Evolutionary conservation across 1,140 invertebrate species (phyloP).

Genomic region (Scylla paramamosain): DNA sequence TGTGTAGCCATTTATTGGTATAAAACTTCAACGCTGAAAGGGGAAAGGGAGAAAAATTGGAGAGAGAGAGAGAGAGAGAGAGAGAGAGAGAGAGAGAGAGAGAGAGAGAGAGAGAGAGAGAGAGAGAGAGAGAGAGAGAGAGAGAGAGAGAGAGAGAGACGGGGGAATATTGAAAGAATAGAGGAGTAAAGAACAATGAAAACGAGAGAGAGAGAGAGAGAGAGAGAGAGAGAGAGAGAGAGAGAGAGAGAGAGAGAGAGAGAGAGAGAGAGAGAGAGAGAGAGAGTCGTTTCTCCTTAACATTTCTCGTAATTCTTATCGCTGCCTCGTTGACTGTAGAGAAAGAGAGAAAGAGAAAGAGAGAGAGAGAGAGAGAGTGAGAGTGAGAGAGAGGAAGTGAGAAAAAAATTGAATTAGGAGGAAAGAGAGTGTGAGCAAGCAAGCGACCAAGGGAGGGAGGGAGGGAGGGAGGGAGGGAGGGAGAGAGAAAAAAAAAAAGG

Average conservation of each 20-base stretch:
- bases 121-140: too few relatives aligned
- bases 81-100: too few relatives aligned
- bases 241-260: constrained; percentile 20
- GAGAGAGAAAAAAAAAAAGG: neutral
- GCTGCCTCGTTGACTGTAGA: neutral
- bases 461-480: neutral
- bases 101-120: too few relatives aligned
- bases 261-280: constrained; percentile 20
- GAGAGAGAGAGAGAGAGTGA: too few relatives aligned
- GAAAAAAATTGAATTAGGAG: neutral
- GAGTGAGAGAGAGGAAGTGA: neutral
- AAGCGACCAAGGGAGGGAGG: neutral
- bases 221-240: constrained; percentile 17
- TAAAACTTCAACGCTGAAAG: too few relatives aligned
- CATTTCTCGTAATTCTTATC: constrained; percentile 22
- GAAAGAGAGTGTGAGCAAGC: neutral
- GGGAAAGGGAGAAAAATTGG: too few relatives aligned
- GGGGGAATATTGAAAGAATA: too few relatives aligned
- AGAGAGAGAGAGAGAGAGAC: too few relatives aligned
- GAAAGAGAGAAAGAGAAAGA: neutral
- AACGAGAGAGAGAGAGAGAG: neutral
- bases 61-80: too few relatives aligned
- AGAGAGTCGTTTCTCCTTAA: neutral
- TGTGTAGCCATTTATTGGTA: too few relatives aligned
- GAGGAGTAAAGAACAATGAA: neutral